Conservation (phyloP, 2,797 vertebrate species). For the Oreochromis mossambicus region DNA sequence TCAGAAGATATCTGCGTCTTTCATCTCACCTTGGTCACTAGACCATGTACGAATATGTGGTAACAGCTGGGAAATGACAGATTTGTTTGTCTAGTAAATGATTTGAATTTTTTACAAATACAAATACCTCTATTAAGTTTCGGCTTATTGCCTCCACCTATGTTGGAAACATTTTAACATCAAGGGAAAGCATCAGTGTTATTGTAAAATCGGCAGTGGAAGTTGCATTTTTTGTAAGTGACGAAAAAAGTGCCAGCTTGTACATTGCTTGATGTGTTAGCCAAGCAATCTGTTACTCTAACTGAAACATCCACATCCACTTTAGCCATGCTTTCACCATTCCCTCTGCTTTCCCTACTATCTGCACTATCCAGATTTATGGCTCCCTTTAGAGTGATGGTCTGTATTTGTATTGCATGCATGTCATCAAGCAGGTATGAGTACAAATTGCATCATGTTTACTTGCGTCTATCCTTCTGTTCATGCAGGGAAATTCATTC, state of each 20-base stretch:
- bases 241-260: slow-evolving; percentile 48
- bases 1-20: slow-evolving; percentile 30
- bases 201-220: not conserved
- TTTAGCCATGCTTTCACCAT: slow-evolving; percentile 63
- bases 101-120: not conserved
- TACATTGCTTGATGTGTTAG: slow-evolving; percentile 36
- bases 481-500: not conserved
- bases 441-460: not conserved
- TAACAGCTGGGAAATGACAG: not conserved
- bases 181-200: not conserved
- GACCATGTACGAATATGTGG: not conserved
- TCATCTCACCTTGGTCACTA: slow-evolving; percentile 39
- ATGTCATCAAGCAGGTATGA: not conserved
- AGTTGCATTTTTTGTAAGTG: slow-evolving; percentile 15
- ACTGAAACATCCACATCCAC: slow-evolving; percentile 57
- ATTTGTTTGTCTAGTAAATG: not conserved
- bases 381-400: slow-evolving; percentile 24
- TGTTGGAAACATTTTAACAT: not conserved
- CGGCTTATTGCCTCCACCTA: not conserved
- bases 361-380: slow-evolving; percentile 58
- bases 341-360: slow-evolving; percentile 54
- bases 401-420: slow-evolving; percentile 1
- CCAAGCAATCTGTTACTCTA: slow-evolving; percentile 63
- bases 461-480: not conserved
- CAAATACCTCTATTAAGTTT: not conserved